phyloP scores from a whole-genome alignment of 2,113 vertebrate genomes.

The Azemiops feae region DNA sequence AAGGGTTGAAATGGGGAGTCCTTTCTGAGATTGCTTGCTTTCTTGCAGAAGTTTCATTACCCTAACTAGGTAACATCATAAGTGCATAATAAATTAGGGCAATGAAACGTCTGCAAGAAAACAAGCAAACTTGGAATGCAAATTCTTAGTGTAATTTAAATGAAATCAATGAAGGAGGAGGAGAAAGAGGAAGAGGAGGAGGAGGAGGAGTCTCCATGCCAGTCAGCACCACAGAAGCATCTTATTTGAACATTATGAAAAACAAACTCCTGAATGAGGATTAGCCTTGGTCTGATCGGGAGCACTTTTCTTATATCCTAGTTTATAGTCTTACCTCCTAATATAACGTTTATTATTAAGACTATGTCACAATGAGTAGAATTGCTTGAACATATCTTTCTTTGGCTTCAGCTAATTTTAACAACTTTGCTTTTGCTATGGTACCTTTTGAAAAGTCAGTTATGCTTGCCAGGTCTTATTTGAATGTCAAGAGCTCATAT shows the following conservation, averaged over 20 bases:
- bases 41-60: too few relatives aligned
- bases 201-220: background rate
- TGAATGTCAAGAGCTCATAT: background rate
- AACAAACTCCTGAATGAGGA: background rate
- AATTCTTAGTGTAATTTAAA: background rate
- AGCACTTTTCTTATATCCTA: background rate
- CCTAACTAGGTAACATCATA: too few relatives aligned
- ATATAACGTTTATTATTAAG: background rate
- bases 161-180: background rate
- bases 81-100: too few relatives aligned
- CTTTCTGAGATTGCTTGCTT: too few relatives aligned
- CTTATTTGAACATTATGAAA: background rate
- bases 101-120: too few relatives aligned
- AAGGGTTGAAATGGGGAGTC: too few relatives aligned
- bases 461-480: background rate
- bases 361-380: background rate
- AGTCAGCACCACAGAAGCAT: background rate
- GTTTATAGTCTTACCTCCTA: conserved; percentile 2
- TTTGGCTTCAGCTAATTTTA: background rate
- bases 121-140: background rate
- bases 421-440: background rate
- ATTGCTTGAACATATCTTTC: background rate
- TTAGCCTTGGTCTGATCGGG: background rate
- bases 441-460: background rate
- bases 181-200: too few relatives aligned